Evolutionary conservation across 1,140 invertebrate genomes (phyloP).

Genomic region (Tyrophagus putrescentiae): DNA sequence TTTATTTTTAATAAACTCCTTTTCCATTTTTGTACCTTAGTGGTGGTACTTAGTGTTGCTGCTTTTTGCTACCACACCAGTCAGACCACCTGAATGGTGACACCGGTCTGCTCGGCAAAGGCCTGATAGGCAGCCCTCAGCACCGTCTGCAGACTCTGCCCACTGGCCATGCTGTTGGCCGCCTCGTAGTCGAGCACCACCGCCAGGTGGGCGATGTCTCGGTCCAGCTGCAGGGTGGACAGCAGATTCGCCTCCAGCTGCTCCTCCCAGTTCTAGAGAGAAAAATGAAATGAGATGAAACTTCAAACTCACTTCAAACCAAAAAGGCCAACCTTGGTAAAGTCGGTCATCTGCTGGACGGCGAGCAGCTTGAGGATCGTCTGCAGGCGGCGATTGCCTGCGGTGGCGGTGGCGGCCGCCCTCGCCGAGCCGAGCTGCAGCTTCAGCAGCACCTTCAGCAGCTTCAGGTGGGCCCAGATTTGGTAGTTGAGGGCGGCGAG

Average conservation of each 20-base stretch:
- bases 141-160: no score
- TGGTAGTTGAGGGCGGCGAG: neutral
- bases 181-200: neutral
- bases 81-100: no score
- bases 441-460: neutral
- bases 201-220: neutral
- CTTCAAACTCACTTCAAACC: neutral
- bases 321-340: neutral
- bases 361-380: neutral
- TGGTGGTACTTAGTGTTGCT: no score
- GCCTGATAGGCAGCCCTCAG: no score
- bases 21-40: no score
- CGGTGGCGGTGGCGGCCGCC: neutral
- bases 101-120: no score
- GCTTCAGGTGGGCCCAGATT: neutral
- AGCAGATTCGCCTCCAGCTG: neutral
- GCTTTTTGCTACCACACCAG: no score
- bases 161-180: no score
- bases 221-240: neutral
- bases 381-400: neutral
- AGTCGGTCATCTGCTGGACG: neutral
- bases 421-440: neutral
- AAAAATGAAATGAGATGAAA: neutral
- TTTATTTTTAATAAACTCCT: no score
- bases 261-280: conserved; percentile 7